Conservation (phyloP, 2,113 vertebrate genomes). For the Nanorana parkeri region DNA sequence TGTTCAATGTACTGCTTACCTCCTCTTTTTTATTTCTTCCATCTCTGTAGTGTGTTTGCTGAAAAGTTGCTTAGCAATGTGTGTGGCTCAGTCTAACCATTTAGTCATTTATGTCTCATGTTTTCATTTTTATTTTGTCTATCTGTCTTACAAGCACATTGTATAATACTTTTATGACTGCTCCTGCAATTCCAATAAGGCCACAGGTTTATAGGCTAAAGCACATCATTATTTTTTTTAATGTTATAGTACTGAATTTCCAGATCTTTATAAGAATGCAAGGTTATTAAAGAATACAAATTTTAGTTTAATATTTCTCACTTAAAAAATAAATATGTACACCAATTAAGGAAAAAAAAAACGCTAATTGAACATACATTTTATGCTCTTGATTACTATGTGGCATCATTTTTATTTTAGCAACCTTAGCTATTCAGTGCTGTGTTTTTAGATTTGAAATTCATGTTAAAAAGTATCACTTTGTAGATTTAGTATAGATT, state of each 20-base stretch:
- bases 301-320: too few relatives aligned
- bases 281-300: too few relatives aligned
- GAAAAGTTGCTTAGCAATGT: slow-evolving; percentile 61
- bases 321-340: too few relatives aligned
- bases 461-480: too few relatives aligned
- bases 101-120: slow-evolving; percentile 58
- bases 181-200: background rate
- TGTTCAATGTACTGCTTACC: slow-evolving; percentile 59
- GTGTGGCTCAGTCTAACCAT: slow-evolving; percentile 60
- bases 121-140: slow-evolving; percentile 50
- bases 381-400: too few relatives aligned
- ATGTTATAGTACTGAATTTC: background rate
- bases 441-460: too few relatives aligned
- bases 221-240: background rate
- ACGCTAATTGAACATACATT: too few relatives aligned
- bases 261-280: background rate
- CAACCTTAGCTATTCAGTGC: too few relatives aligned
- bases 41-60: slow-evolving; percentile 58
- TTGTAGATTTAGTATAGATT: too few relatives aligned
- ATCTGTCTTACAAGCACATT: slow-evolving; percentile 27
- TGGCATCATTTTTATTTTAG: too few relatives aligned
- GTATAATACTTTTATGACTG: slow-evolving; percentile 8
- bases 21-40: slow-evolving; percentile 57
- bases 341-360: too few relatives aligned
- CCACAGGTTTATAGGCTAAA: background rate